Evolutionary conservation across 2,888 invertebrate genomes (phyloP).

Genomic region (Epinotia demarniana): DNA sequence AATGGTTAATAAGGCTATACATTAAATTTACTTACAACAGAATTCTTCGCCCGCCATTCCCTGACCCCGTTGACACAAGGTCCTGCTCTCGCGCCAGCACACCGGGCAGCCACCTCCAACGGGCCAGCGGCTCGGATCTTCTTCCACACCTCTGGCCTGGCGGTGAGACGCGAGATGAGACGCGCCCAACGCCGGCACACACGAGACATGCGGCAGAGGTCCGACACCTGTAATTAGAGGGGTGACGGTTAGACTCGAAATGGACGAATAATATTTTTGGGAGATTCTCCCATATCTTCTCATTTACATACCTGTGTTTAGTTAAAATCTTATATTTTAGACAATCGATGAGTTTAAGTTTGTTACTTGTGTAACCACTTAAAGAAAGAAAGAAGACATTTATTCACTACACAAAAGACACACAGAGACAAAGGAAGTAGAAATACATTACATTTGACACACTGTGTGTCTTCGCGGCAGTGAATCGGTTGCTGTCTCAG

Average conservation of each 20-base stretch:
- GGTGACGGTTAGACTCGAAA: background rate
- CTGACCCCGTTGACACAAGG: conserved; percentile 74
- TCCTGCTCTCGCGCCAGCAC: conserved; percentile 75
- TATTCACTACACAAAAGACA: too few relatives aligned
- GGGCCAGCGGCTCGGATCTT: conserved; percentile 73
- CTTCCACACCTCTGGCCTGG: conserved; percentile 74
- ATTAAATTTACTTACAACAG: conserved; percentile 62
- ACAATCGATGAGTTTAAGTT: too few relatives aligned
- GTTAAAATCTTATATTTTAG: too few relatives aligned
- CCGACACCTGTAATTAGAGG: conserved; percentile 67
- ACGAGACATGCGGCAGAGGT: conserved; percentile 83
- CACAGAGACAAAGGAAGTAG: too few relatives aligned
- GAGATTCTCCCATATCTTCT: too few relatives aligned
- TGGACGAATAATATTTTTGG: too few relatives aligned
- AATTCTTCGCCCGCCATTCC: conserved; percentile 76
- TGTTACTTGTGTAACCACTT: too few relatives aligned
- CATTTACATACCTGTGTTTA: too few relatives aligned
- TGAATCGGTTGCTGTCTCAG: too few relatives aligned
- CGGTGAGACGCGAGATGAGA: conserved; percentile 67
- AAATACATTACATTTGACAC: too few relatives aligned
- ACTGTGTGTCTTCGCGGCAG: too few relatives aligned
- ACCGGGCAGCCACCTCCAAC: conserved; percentile 73
- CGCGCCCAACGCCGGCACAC: conserved; percentile 79
- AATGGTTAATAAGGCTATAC: background rate
- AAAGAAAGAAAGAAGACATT: too few relatives aligned